Base-by-base conservation (phyloP, 2,797 vertebrate species). In the Gastrophryne carolinensis region DNA sequence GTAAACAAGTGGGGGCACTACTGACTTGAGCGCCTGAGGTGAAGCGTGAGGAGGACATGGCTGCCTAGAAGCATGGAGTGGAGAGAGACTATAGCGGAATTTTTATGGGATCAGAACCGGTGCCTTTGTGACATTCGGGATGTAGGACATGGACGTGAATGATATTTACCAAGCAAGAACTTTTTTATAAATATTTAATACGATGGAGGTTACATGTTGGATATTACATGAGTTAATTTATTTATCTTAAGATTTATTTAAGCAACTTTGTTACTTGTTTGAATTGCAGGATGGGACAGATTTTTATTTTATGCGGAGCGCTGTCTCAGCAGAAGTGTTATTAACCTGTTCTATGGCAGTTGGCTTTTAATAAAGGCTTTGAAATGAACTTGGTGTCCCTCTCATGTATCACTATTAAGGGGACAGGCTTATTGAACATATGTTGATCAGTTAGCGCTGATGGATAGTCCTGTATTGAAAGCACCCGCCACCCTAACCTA, bases 191-290 rank as follows among this genome's bases (percentile, higher is more conserved):
- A 1, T 79, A 88, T 84, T 84, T 78, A 72, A 82, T 60, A 75
- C 70, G 54, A 84, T 78, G 83, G 82, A n/a, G n/a, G n/a, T n/a
- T n/a, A n/a, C n/a, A n/a, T n/a, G n/a, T n/a, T n/a, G n/a, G n/a
- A n/a, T n/a, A n/a, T n/a, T n/a, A n/a, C n/a, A n/a, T n/a, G n/a
- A n/a, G n/a, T n/a, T 90, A 89, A 90, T 87, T 92, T 91, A 91
- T 91, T 91, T 84, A 79, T 81, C 71, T 81, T 53, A 79, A 82
- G 17, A 80, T 62, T 84, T 91, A 92, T 92, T 91, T 91, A 91
- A 91, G 84, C 81, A 76, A 29, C 81, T 79, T 83, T 67, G 80
- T 76, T 60, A 70, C 39, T 77, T 67, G 81, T 76, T 81, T 68
- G 73, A 82, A 78, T 80, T 80, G 53, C 79, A 83, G 84, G 86